A percentile compares a stretch with the other conserved stretches of the same genome.
phyloP scores from a whole-genome alignment of 2,888 invertebrate species.

The Celastrina argiolus region DNA sequence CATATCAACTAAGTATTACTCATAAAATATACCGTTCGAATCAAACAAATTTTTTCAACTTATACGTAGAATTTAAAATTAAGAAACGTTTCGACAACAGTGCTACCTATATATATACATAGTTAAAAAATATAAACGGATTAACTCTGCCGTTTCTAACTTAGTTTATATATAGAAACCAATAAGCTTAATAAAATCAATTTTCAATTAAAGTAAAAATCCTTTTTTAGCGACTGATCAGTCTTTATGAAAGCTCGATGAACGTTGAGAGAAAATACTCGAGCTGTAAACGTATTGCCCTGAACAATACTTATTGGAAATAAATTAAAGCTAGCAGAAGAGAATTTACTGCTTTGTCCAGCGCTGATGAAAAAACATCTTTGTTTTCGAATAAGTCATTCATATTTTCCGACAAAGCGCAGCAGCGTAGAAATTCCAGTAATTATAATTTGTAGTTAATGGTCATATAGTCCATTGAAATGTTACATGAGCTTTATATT shows the following conservation, averaged over 20 bases:
- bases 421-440: background rate
- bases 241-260: constrained; percentile 47
- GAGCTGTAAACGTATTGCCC: constrained; percentile 29
- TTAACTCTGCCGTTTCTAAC: background rate
- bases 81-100: too few relatives aligned
- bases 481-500: too few relatives aligned
- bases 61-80: too few relatives aligned
- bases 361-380: constrained; percentile 26
- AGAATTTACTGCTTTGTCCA: constrained; percentile 23
- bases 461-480: too few relatives aligned
- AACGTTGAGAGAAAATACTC: constrained; percentile 32
- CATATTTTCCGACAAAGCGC: background rate
- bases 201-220: constrained; percentile 47
- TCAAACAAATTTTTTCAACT: too few relatives aligned
- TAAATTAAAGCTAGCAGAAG: constrained; percentile 44
- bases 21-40: too few relatives aligned
- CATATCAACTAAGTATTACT: too few relatives aligned
- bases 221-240: constrained; percentile 49
- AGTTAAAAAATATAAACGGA: background rate
- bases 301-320: constrained; percentile 42
- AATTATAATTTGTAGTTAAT: background rate
- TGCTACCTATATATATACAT: background rate
- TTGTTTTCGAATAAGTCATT: constrained; percentile 21
- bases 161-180: constrained; percentile 20
- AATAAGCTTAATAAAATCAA: constrained; percentile 44